Evolutionary conservation across 2,888 invertebrate genomes (phyloP).

Genomic region (Ethmia dodecea): DNA sequence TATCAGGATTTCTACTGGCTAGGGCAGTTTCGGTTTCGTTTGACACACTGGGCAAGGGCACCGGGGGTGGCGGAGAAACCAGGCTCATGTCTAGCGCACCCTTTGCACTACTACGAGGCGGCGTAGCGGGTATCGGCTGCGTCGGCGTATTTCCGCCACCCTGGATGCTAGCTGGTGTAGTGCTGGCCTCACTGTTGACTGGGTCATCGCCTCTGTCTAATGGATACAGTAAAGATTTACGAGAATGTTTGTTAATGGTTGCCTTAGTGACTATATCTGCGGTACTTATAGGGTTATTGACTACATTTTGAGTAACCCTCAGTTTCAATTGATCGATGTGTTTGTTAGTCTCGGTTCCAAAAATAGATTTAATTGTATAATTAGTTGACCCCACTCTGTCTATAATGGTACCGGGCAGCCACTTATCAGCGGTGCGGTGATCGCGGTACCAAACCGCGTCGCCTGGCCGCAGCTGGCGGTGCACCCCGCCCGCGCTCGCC

Average conservation of each 20-base stretch:
- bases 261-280: neutral
- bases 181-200: neutral
- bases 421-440: neutral
- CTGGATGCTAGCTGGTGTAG: neutral
- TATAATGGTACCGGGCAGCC: neutral
- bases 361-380: neutral
- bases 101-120: neutral
- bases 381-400: neutral
- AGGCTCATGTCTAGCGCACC: neutral
- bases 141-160: neutral
- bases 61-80: neutral
- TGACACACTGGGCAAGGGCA: neutral
- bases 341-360: neutral
- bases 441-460: neutral
- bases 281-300: neutral
- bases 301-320: neutral
- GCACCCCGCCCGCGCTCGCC: neutral
- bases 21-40: neutral
- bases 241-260: neutral
- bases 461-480: neutral
- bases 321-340: neutral
- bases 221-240: neutral
- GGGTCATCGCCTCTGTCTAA: neutral
- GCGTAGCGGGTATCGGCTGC: neutral
- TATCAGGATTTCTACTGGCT: neutral